Evolutionary conservation across 1,140 invertebrate species (phyloP), one percentile per base, ranked within the genome.

Genomic region (Drosophila albomicans): DNA sequence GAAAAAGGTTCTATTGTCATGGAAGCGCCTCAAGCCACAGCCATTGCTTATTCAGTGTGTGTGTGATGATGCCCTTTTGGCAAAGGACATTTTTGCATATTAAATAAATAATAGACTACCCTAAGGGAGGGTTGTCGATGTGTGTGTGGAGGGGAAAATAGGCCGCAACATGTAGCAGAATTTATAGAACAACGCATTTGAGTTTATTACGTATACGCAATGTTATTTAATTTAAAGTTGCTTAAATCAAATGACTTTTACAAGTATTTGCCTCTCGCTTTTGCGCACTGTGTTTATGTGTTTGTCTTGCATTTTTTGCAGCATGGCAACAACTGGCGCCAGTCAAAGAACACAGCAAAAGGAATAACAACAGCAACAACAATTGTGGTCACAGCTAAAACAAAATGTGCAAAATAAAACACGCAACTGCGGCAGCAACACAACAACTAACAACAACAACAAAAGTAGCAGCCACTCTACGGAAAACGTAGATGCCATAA

Each of bases 401-500:
- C 76, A 88, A 79, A 79, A 88, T 88, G 84, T 85, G 84, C 62
- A 78, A 76, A 85, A 89, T 81, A 89, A 89, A 88, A 79, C 78
- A 78, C 67, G 80, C 64, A 52, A 70, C 71, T 70, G 78, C 73
- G 85, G 77, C 68, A 73, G 20, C 61, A 67, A 51, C 48, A 65
- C 13, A n/a, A 61, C 32, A 38, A 20, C 25, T 58, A 63, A 11
- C 70, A 59, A 13, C 59, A 38, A 49, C 46, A 59, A 32, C 4
- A n/a, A 45, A 4, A n/a, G 11, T 30, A 46, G 16, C n/a, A 41
- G 10, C 57, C 65, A 64, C 38, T 57, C 46, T 30, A 15, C 41
- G 51, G 51, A 66, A 66, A 52, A 81, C 74, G 46, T 78, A 85
- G 75, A 77, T 63, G 77, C 73, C 79, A 70, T 67, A 64, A 75